These are phyloP conservation scores for Trichopoda pennipes DNA, from an alignment of 2,888 invertebrate genomes.

Conservation along the genomic window DNA sequence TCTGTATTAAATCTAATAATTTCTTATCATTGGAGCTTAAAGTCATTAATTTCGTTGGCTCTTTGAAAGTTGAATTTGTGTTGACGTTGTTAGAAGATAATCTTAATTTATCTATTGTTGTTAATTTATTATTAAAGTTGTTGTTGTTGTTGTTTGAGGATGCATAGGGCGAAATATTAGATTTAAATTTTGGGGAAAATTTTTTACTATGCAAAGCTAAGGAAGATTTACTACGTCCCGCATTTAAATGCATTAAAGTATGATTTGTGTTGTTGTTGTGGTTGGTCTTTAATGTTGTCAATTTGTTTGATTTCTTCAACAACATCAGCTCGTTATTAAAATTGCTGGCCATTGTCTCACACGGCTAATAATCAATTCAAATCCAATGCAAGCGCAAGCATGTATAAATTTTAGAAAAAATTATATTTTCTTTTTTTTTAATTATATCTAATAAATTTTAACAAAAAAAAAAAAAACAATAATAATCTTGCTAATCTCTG, in stretches of 20 bases:
- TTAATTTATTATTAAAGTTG: slow-evolving; percentile 11
- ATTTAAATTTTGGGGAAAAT: slow-evolving; percentile 49
- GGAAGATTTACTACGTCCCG: slow-evolving; percentile 29
- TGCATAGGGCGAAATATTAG: slow-evolving; percentile 10
- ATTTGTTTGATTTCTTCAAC: slow-evolving; percentile 22
- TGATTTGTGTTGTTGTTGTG: slow-evolving; percentile 13
- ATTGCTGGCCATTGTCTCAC: slow-evolving; percentile 14
- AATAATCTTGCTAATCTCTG: too few species aligned
- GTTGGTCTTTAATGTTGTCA: slow-evolving; percentile 18
- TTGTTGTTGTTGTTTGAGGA: slow-evolving; percentile 6
- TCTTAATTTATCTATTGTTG: slow-evolving; percentile 36
- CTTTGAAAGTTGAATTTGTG: slow-evolving; percentile 11
- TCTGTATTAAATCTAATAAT: slow-evolving; percentile 44
- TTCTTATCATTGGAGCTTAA: slow-evolving; percentile 35
- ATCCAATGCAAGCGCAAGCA: slow-evolving; percentile 49
- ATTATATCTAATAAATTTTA: background rate
- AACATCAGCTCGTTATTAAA: slow-evolving; percentile 32
- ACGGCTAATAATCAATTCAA: slow-evolving; percentile 41
- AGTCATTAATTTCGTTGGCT: slow-evolving; percentile 5
- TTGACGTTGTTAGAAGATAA: slow-evolving; percentile 1
- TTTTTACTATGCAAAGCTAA: slow-evolving; percentile 49
- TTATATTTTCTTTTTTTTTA: slow-evolving; percentile 34
- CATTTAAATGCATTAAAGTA: slow-evolving; percentile 19
- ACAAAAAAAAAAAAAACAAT: slow-evolving; percentile 12
- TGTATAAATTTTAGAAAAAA: slow-evolving; percentile 58